Evolutionary conservation across 2,797 vertebrate genomes (phyloP).

Genomic region (Paramormyrops hopkinsi): DNA sequence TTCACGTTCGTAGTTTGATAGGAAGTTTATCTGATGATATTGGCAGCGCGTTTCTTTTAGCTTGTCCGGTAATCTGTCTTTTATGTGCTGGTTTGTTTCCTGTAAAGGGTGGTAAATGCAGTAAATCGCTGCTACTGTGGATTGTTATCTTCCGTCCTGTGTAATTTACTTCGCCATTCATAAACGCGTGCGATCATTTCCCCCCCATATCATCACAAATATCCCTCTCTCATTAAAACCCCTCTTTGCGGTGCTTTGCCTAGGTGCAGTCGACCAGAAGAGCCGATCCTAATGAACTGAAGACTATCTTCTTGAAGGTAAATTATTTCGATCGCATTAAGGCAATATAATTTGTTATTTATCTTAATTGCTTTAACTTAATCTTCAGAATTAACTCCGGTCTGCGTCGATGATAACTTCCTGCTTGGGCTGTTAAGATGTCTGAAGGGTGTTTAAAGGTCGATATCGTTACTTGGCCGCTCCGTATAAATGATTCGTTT

Average conservation of each 20-base stretch:
- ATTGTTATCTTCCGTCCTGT: neutral
- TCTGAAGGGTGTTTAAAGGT: conserved; percentile 8
- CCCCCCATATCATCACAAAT: neutral
- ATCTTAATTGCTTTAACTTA: conserved; percentile 1
- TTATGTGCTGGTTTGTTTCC: neutral
- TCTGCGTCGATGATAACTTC: conserved; percentile 8
- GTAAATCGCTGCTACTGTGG: neutral
- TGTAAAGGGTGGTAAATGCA: neutral
- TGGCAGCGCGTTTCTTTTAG: neutral
- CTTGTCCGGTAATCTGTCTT: neutral
- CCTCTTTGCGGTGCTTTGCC: conserved; percentile 34
- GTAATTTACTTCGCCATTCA: neutral
- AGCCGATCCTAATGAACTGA: conserved; percentile 83
- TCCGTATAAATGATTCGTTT: neutral
- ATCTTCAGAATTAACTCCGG: conserved; percentile 13
- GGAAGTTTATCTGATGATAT: neutral
- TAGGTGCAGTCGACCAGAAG: conserved; percentile 81
- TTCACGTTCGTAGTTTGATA: neutral
- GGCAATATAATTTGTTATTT: neutral
- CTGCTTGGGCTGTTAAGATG: neutral
- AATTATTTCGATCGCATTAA: conserved; percentile 36
- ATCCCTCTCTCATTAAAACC: neutral
- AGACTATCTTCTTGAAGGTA: conserved; percentile 87
- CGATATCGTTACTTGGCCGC: neutral
- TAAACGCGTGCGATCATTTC: neutral